Evolutionary conservation across 2,888 invertebrate genomes (phyloP).

Genomic region (Thecocarcelia acutangulata): DNA sequence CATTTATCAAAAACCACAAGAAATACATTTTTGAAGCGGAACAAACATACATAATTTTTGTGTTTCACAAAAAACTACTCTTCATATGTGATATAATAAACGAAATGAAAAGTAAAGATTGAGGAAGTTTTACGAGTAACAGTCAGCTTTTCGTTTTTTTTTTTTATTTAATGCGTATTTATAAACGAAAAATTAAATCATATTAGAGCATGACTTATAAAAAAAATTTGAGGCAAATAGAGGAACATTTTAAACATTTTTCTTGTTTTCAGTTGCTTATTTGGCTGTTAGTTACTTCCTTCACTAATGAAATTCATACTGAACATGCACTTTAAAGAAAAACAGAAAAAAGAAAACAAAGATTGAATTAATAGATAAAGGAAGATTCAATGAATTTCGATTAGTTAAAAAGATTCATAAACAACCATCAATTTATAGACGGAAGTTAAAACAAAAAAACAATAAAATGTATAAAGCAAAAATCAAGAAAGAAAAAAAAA

Average conservation of each 20-base stretch:
- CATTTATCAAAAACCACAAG: slow-evolving; percentile 61
- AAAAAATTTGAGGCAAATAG: slow-evolving; percentile 65
- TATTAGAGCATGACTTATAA: slow-evolving; percentile 69
- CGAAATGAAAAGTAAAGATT: slow-evolving; percentile 66
- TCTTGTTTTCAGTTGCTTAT: slow-evolving; percentile 38
- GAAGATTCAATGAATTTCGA: slow-evolving; percentile 62
- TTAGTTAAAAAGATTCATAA: slow-evolving; percentile 38
- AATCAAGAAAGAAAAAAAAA: not conserved
- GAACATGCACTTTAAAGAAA: slow-evolving; percentile 23
- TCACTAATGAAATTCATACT: slow-evolving; percentile 43
- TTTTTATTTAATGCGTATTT: slow-evolving; percentile 52
- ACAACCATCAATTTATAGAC: slow-evolving; percentile 42
- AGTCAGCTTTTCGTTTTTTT: slow-evolving; percentile 16
- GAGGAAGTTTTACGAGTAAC: slow-evolving; percentile 65
- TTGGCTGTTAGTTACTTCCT: slow-evolving; percentile 57
- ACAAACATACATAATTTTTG: slow-evolving; percentile 60
- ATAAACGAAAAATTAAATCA: slow-evolving; percentile 44
- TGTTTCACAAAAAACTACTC: slow-evolving; percentile 1
- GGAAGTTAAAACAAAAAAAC: slow-evolving; percentile 51
- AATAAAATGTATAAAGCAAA: slow-evolving; percentile 26
- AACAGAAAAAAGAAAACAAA: slow-evolving; percentile 21
- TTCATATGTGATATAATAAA: slow-evolving; percentile 52
- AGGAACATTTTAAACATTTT: slow-evolving; percentile 53
- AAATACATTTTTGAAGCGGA: slow-evolving; percentile 58
- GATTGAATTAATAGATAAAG: slow-evolving; percentile 50